A percentile compares a stretch with the other conserved stretches of the same genome.
Evolutionary conservation across 2,113 vertebrate species (phyloP).

Genomic region (Typhlomys cinereus): DNA sequence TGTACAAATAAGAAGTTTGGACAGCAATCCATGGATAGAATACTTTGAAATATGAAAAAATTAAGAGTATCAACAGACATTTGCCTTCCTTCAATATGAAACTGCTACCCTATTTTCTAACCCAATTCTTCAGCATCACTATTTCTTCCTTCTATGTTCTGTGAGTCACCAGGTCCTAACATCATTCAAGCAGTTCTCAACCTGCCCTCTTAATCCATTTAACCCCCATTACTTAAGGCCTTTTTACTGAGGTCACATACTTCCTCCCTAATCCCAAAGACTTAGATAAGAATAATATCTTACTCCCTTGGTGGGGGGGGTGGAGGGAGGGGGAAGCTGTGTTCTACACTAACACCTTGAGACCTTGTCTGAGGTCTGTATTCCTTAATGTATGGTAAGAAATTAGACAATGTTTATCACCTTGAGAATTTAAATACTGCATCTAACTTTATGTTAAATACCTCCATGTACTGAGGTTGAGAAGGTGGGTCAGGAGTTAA

Average conservation of each 20-base stretch:
- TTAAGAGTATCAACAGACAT: background rate
- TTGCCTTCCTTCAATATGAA: background rate
- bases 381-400: background rate
- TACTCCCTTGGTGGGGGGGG: background rate
- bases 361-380: background rate
- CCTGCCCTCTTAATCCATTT: background rate
- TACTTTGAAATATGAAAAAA: background rate
- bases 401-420: background rate
- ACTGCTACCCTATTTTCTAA: background rate
- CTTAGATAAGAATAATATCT: background rate
- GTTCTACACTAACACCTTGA: background rate
- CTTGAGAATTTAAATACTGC: background rate
- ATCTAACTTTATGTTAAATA: background rate
- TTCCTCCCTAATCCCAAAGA: background rate
- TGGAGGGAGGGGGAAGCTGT: no score
- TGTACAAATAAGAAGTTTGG: no score
- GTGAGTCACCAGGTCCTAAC: background rate
- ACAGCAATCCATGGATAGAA: no score
- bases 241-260: background rate
- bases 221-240: background rate
- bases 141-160: background rate
- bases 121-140: background rate
- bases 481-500: background rate
- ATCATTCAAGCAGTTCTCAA: background rate
- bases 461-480: background rate